Base-by-base conservation (phyloP, 2,797 vertebrate genomes). In the Phoeniculus purpureus region DNA sequence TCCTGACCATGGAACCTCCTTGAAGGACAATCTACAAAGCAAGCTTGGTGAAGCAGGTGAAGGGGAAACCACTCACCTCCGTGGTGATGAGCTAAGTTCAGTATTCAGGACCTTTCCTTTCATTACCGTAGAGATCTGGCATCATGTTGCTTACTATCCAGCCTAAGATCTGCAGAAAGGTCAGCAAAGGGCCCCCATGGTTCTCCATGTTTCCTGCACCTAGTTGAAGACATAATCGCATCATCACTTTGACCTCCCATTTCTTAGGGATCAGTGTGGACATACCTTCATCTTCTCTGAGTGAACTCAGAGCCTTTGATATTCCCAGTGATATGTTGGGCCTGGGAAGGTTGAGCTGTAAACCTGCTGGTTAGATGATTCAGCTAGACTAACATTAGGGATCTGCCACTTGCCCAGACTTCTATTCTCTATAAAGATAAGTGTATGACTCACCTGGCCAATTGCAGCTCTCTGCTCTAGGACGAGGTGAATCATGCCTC, bases 361-460 rank as follows among this genome's bases (percentile, higher is more conserved):
- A 89, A 17, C 7, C 27, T 56, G 20, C 12, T 92, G 51, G 71
- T 70, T 76, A 82, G 29, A 29, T 93, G 85, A 94, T 71, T 94
- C 64, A 92, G 50, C 81, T 73, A 58, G 62, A 40, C 40, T 82
- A 79, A 29, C 34, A 47, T 84, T 29, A 52, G 17, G 52, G 34
- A 29, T 80, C 72, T 92, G 51, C 31, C 61, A 32, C 34, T 64
- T 89, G 45, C 75, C 45, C 59, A 68, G 51, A 26, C 34, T 87
- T 86, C 52, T 76, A 45, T 58, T 87, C 20, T 14, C 58, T 29
- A 20, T 71, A 45, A 72, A 94, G 58, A 60, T 80, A n/a, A 77
- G 47, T 9, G 14, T 32, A 54, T 87, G 89, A 95, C 71, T 92
- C 91, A 92, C 71, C 54, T 71, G 67, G 50, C 45, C 52, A 79